phyloP scores from a whole-genome alignment of 2,888 invertebrate species.

The Watsonalla cultraria region DNA sequence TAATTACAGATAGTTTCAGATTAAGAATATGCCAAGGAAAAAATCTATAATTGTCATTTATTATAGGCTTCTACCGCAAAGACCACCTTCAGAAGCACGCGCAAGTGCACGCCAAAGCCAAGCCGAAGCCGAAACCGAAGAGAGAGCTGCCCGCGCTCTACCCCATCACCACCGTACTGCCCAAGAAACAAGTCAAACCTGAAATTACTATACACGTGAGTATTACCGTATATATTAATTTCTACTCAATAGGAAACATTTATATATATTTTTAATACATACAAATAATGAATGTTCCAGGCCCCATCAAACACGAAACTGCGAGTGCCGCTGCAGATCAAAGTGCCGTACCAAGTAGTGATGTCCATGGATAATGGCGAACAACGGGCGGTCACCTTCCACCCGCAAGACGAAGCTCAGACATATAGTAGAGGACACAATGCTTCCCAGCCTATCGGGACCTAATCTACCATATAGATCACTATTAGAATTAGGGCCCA shows the following conservation, averaged over 20 bases:
- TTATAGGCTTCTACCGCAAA: constrained; percentile 67
- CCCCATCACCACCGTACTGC: constrained; percentile 39
- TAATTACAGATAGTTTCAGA: no score
- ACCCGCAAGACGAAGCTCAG: constrained; percentile 32
- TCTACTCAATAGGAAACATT: no score
- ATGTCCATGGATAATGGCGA: constrained; percentile 52
- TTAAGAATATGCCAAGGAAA: background rate
- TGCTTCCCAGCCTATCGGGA: no score
- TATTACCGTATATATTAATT: constrained; percentile 7
- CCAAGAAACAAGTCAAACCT: constrained; percentile 38
- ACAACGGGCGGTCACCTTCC: constrained; percentile 49
- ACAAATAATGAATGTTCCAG: no score
- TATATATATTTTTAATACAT: no score
- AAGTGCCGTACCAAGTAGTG: constrained; percentile 70
- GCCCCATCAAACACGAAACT: constrained; percentile 61
- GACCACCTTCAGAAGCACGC: constrained; percentile 69
- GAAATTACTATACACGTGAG: constrained; percentile 70
- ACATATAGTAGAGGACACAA: background rate
- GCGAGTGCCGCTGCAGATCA: constrained; percentile 63
- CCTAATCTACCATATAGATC: no score
- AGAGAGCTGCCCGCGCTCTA: constrained; percentile 50
- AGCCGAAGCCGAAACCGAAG: constrained; percentile 26
- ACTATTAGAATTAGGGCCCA: no score
- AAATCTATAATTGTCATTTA: background rate
- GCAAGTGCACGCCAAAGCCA: constrained; percentile 47